Conservation (phyloP, 2,888 invertebrate genomes). For the Tipula helvola region DNA sequence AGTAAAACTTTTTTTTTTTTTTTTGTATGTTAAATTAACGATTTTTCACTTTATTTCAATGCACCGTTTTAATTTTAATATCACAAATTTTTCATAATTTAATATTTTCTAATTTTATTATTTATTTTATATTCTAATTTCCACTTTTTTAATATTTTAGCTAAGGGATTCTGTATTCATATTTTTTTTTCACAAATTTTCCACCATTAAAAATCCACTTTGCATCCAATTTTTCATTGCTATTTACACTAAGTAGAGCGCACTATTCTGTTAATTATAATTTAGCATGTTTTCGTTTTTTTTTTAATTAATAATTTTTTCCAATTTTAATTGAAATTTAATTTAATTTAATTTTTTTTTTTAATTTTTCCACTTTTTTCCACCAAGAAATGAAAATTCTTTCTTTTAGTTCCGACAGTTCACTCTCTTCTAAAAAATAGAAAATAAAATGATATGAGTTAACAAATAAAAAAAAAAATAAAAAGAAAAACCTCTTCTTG, state of each 20-base stretch:
- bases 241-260: neutral
- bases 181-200: neutral
- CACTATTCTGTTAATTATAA: neutral
- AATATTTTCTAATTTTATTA: neutral
- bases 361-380: neutral
- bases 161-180: neutral
- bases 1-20: neutral
- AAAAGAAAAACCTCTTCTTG: neutral
- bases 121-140: neutral
- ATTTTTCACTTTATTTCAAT: neutral
- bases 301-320: neutral
- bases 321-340: neutral
- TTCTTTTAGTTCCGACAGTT: neutral
- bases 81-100: neutral
- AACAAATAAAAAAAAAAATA: neutral
- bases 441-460: neutral
- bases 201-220: neutral
- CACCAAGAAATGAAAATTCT: neutral
- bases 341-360: neutral
- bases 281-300: neutral
- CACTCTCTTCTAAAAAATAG: neutral
- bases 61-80: neutral
- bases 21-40: neutral
- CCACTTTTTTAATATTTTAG: neutral
- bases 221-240: neutral